Evolutionary conservation across 2,113 vertebrate species (phyloP), one percentile per base, ranked within the genome.

Genomic region (Lipotes vexillifer): DNA sequence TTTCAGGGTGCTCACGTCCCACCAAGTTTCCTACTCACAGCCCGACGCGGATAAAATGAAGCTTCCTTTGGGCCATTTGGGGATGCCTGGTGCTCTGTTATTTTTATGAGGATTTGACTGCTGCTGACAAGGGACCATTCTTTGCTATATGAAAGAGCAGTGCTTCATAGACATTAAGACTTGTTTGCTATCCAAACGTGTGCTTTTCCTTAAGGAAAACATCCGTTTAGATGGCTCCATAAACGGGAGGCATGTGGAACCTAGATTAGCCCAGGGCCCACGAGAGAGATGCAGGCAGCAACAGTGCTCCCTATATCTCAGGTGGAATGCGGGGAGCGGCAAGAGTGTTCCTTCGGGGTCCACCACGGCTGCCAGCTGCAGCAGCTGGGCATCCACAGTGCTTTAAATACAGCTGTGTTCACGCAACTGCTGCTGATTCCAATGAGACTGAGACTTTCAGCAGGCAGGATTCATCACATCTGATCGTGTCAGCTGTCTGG

Each of bases 211-310:
- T 18, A 25, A 86, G 72, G n/a, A 88, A 78, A 83, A 33, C 12
- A n/a, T 14, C 65, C 27, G 27, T 18, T 63, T 80, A 38, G 38
- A 36, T 27, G 4, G 17, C 33, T 13, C 74, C 55, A 5, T 49
- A 71, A 59, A 36, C 2, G 71, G 52, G 75, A 81, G 59, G 74
- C 4, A 25, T 3, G 36, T 33, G 74, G n/a, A 21, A 81, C 44
- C 0, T 13, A 27, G 0, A 9, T n/a, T 23, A 36, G 25, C n/a
- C 14, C 8, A 68, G 31, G 3, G 17, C 66, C 55, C 0, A 23
- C 31, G 59, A 31, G 7, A 81, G 55, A 49, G 63, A 33, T 1
- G n/a, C 21, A 33, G 1, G 33, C 0, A 31, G 31, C 59, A 13
- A 5, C 33, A 46, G 69, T 9, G 41, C 21, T 9, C 15, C 14